Percentiles rank a stretch among this genome's conserved stretches.
phyloP scores from a whole-genome alignment of 2,888 invertebrate genomes.

The Mythimna loreyi region DNA sequence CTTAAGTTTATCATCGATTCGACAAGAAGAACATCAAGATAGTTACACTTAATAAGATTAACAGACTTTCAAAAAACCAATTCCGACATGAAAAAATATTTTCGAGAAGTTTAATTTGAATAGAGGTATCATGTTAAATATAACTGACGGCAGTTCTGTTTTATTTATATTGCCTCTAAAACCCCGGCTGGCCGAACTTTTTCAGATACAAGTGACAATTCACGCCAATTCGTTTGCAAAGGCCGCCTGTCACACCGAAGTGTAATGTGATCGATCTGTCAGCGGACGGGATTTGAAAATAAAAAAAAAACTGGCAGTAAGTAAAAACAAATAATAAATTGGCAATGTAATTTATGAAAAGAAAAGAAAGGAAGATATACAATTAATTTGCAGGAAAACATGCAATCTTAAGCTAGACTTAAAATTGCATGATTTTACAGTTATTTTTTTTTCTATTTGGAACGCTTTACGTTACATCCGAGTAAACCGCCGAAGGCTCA shows the following conservation, averaged over 20 bases:
- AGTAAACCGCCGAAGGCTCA: too few species aligned
- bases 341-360: too few species aligned
- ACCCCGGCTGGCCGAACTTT: conserved; percentile 67
- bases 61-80: not conserved
- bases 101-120: conserved; percentile 54
- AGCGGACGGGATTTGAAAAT: not conserved
- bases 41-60: not conserved
- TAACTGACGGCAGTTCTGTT: conserved; percentile 72
- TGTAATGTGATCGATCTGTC: conserved; percentile 18
- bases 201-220: conserved; percentile 80
- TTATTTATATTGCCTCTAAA: conserved; percentile 76
- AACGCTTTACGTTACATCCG: too few species aligned
- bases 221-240: conserved; percentile 73
- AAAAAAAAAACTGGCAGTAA: too few species aligned
- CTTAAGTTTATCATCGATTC: too few species aligned
- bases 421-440: too few species aligned
- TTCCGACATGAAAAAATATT: not conserved
- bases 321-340: too few species aligned
- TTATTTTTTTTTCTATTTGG: too few species aligned
- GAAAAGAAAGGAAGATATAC: too few species aligned
- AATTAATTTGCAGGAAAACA: too few species aligned
- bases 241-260: conserved; percentile 67
- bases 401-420: too few species aligned
- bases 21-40: too few species aligned
- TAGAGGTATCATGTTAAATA: conserved; percentile 74